Percentiles rank a stretch among this genome's conserved stretches.
These are phyloP conservation scores for Lepeophtheirus nordmannii DNA, from an alignment of 2,888 invertebrate genomes.

Conservation along the genomic window DNA sequence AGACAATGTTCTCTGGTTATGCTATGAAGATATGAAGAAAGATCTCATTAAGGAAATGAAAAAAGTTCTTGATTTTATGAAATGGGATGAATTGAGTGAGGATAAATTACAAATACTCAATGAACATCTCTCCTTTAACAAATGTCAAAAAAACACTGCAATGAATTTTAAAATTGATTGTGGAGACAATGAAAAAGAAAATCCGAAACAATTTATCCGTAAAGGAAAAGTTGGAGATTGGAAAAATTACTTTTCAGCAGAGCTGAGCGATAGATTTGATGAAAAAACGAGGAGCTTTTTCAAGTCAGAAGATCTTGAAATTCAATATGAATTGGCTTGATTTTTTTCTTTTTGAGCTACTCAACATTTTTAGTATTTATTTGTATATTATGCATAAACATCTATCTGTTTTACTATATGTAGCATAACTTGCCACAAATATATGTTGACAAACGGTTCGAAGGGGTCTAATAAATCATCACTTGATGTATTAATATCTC, in stretches of 20 bases:
- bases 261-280: neutral
- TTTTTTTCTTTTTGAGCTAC: no score
- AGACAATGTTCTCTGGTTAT: neutral
- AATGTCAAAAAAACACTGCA: neutral
- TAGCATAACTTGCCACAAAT: no score
- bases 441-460: no score
- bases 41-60: neutral
- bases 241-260: conserved; percentile 8
- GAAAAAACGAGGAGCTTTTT: neutral
- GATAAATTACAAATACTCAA: neutral
- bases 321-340: no score
- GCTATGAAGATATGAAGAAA: conserved; percentile 20
- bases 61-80: neutral
- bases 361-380: no score
- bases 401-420: no score
- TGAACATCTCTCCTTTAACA: neutral
- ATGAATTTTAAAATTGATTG: neutral
- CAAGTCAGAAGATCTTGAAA: no score
- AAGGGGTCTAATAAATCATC: no score
- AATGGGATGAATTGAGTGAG: neutral
- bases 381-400: no score
- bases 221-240: conserved; percentile 21
- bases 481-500: no score
- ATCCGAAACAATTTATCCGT: neutral
- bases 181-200: neutral